Evolutionary conservation across 30 jellyfish, hydroid and myxozoan genomes (phyloP).

Genomic region (Aurelia aurita): DNA sequence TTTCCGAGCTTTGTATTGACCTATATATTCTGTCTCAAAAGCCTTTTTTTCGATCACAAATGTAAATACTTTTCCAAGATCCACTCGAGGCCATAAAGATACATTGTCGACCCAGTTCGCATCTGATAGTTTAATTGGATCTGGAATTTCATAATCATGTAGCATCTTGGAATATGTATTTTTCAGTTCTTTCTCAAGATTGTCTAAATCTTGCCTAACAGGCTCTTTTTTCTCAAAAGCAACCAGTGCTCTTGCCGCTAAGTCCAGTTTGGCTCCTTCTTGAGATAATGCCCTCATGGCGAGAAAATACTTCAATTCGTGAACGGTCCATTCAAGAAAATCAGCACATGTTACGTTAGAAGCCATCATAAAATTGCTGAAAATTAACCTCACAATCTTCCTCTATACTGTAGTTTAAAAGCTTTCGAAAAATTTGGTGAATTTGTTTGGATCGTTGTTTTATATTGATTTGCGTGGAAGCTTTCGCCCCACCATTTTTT

Average conservation of each 20-base stretch:
- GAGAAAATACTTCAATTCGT: too few species aligned
- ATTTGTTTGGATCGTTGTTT: too few species aligned
- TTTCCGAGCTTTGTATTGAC: constrained; percentile 73
- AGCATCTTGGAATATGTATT: constrained; percentile 5
- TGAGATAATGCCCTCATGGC: constrained; percentile 22
- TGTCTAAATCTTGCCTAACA: constrained; percentile 24
- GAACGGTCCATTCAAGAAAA: too few species aligned
- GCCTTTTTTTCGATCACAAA: constrained; percentile 16
- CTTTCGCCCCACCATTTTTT: too few species aligned
- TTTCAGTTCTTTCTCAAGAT: constrained; percentile 1
- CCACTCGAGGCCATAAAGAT: constrained; percentile 49
- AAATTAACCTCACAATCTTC: too few species aligned
- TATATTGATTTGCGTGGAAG: too few species aligned
- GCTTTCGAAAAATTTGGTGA: too few species aligned
- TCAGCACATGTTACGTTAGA: too few species aligned
- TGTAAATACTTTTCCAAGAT: constrained; percentile 44
- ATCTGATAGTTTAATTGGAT: constrained; percentile 18
- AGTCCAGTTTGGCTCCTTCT: constrained; percentile 48
- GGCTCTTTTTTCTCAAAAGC: constrained; percentile 30
- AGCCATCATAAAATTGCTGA: too few species aligned
- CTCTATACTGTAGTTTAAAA: too few species aligned
- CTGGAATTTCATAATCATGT: constrained; percentile 22
- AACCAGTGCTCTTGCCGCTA: constrained; percentile 61
- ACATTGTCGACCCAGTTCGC: constrained; percentile 44
- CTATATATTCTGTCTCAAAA: constrained; percentile 59